phyloP scores from a whole-genome alignment of 2,888 invertebrate species.

The Ophion ellenae region DNA sequence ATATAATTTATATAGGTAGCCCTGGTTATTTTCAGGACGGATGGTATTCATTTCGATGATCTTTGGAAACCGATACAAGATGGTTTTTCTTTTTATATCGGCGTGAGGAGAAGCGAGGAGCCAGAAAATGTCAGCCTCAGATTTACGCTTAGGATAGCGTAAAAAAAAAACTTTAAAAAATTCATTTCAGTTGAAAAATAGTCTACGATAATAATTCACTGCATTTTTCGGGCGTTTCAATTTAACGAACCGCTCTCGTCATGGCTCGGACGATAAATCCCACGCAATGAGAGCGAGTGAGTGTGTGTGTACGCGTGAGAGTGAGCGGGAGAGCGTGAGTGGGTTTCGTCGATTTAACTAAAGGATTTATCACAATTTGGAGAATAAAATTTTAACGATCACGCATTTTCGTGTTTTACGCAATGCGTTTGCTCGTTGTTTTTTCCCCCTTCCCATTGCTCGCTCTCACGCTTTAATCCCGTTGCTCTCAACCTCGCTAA shows the following conservation, averaged over 20 bases:
- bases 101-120: no score
- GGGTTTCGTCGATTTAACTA: conserved; percentile 18
- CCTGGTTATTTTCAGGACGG: no score
- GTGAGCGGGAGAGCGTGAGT: neutral
- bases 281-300: conserved; percentile 6
- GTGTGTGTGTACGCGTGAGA: neutral
- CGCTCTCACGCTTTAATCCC: conserved; percentile 39
- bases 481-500: neutral
- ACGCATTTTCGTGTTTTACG: conserved; percentile 29
- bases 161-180: neutral
- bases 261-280: conserved; percentile 17
- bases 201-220: neutral
- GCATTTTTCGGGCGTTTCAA: conserved; percentile 10
- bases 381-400: conserved; percentile 46
- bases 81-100: no score
- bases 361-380: conserved; percentile 16
- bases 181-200: neutral
- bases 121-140: no score
- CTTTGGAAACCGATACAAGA: no score
- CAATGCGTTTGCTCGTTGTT: conserved; percentile 17
- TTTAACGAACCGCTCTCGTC: conserved; percentile 14
- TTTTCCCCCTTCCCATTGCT: conserved; percentile 1
- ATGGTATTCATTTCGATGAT: no score
- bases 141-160: no score
- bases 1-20: no score